These are phyloP conservation scores for Ceratina japonica DNA, from an alignment of 1,140 invertebrate genomes.

Conservation along the genomic window DNA sequence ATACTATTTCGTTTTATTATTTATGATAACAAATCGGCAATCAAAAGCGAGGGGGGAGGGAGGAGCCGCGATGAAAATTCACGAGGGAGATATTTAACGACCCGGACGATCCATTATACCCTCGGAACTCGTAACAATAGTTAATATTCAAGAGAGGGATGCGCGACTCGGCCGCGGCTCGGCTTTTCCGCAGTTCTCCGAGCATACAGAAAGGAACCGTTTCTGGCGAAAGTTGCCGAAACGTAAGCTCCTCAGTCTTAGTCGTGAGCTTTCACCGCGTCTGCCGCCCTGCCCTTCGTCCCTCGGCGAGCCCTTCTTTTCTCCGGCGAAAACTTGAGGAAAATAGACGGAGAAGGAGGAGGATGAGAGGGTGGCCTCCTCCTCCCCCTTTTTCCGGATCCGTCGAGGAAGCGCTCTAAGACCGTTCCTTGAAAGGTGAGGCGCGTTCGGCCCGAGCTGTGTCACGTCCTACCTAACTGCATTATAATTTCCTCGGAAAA, in stretches of 20 bases:
- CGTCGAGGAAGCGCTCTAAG: not conserved
- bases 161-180: not conserved
- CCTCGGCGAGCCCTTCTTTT: too few species aligned
- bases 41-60: not conserved
- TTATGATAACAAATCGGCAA: too few species aligned
- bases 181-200: constrained; percentile 3
- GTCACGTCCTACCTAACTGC: constrained; percentile 42
- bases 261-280: too few species aligned
- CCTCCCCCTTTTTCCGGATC: not conserved
- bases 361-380: too few species aligned
- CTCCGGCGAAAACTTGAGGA: not conserved
- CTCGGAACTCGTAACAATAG: constrained; percentile 22
- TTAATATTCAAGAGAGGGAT: constrained; percentile 38
- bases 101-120: constrained; percentile 10
- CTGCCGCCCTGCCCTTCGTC: not conserved
- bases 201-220: not conserved
- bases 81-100: constrained; percentile 4
- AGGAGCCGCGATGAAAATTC: constrained; percentile 1
- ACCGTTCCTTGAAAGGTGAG: constrained; percentile 14
- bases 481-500: constrained; percentile 46
- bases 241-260: constrained; percentile 35
- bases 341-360: constrained; percentile 20
- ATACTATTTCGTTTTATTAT: too few species aligned
- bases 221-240: constrained; percentile 24
- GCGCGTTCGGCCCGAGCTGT: not conserved